Percentiles rank a stretch among this genome's conserved stretches.
These are phyloP conservation scores for Etia nguti DNA, from an alignment of 2,113 vertebrate species.

Conservation along the genomic window DNA sequence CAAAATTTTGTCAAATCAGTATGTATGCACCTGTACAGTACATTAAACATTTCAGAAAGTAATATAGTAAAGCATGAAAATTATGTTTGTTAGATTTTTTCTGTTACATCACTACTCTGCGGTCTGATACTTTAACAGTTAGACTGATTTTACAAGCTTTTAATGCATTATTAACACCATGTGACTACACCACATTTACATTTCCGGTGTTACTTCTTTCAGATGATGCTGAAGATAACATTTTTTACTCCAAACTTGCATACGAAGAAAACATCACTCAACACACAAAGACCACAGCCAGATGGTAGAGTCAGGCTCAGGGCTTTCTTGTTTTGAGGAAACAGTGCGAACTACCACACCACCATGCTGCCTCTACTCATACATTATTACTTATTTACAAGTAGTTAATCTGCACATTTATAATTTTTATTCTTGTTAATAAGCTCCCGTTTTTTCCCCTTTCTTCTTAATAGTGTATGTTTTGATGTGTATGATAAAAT, in stretches of 20 bases:
- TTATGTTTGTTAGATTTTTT: background rate
- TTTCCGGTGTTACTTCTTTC: background rate
- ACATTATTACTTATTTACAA: background rate
- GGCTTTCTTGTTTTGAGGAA: fast-evolving
- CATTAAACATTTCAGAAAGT: background rate
- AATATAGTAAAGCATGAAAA: background rate
- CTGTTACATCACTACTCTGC: background rate
- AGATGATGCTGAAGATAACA: background rate
- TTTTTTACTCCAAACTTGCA: background rate
- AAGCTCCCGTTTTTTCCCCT: fast-evolving
- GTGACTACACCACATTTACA: background rate
- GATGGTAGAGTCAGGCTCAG: fast-evolving
- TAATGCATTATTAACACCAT: fast-evolving
- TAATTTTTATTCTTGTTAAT: background rate
- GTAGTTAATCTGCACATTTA: fast-evolving
- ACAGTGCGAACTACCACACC: fast-evolving
- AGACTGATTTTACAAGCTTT: background rate
- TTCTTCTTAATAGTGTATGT: no score
- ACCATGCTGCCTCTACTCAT: background rate
- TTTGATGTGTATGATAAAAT: background rate
- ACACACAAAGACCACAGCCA: background rate
- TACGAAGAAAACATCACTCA: background rate
- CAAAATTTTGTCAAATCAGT: fast-evolving
- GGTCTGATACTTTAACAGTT: background rate
- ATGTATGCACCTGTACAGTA: background rate